phyloP scores from a whole-genome alignment of 2,888 invertebrate species.

The Galeopsomyia nigrocyanea region DNA sequence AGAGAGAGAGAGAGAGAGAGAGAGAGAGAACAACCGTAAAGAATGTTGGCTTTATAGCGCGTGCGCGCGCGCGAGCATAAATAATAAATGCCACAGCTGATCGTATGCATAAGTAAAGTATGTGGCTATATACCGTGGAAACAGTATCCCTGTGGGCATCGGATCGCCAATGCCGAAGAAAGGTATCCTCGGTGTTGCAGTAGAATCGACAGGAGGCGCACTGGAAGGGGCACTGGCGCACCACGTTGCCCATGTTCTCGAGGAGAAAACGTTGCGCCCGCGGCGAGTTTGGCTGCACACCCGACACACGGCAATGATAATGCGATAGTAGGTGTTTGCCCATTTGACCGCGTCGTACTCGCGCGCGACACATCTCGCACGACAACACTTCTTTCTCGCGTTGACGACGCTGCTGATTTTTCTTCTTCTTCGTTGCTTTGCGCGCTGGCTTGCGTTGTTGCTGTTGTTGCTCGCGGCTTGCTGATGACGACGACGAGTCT shows the following conservation, averaged over 20 bases:
- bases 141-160: constrained; percentile 73
- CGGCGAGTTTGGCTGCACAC: constrained; percentile 74
- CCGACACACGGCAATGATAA: constrained; percentile 80
- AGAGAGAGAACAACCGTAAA: background rate
- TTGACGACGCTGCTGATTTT: constrained; percentile 66
- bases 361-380: constrained; percentile 81
- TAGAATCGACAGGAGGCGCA: constrained; percentile 89
- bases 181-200: constrained; percentile 81
- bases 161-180: constrained; percentile 82
- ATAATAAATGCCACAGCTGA: background rate
- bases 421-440: constrained; percentile 22
- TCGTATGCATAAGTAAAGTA: too few relatives aligned
- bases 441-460: too few relatives aligned
- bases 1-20: background rate
- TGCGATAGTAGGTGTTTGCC: constrained; percentile 90
- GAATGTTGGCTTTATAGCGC: background rate
- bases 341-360: constrained; percentile 78
- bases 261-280: constrained; percentile 75
- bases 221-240: constrained; percentile 87
- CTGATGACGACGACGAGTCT: background rate
- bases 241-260: constrained; percentile 82
- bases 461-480: background rate
- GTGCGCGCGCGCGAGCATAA: too few relatives aligned
- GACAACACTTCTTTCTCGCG: constrained; percentile 74
- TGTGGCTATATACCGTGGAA: constrained; percentile 55